A percentile compares a stretch with the other conserved stretches of the same genome.
Conservation (phyloP, 1,140 invertebrate species). For the Trachymyrmex septentrionalis region DNA sequence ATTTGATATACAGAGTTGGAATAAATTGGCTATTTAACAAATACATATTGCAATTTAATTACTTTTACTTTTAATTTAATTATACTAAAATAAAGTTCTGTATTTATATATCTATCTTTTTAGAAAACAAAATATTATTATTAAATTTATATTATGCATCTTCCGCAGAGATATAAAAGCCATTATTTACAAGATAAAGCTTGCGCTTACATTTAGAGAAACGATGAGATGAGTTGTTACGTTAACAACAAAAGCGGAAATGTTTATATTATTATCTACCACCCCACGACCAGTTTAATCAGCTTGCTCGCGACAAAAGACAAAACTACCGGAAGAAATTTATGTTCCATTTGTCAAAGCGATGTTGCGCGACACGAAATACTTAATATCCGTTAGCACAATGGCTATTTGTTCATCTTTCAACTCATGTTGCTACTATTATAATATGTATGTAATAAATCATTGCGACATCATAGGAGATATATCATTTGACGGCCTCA, state of each 20-base stretch:
- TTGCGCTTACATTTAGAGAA: conserved; percentile 6
- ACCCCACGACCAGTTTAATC: background rate
- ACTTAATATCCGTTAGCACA: conserved; percentile 8
- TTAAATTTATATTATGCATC: background rate
- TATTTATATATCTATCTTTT: too few relatives aligned
- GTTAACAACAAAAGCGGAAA: conserved; percentile 14
- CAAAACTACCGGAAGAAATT: conserved; percentile 13
- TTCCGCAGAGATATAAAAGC: background rate
- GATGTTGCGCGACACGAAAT: background rate
- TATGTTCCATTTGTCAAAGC: conserved; percentile 9
- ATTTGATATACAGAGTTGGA: background rate
- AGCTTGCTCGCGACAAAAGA: conserved; percentile 20
- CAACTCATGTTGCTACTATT: conserved; percentile 1
- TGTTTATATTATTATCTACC: background rate
- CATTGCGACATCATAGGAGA: background rate
- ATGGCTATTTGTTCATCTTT: conserved; percentile 20
- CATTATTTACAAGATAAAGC: background rate
- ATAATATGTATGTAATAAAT: conserved; percentile 13
- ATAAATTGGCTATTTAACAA: background rate
- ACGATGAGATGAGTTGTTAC: background rate
- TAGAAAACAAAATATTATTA: background rate
- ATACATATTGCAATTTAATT: background rate
- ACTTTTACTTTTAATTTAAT: background rate
- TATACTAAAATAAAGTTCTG: too few relatives aligned
- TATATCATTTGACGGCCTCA: background rate